Evolutionary conservation across 2,888 invertebrate genomes (phyloP), one percentile per base, ranked within the genome.

Genomic region (Palloptera scutellata): DNA sequence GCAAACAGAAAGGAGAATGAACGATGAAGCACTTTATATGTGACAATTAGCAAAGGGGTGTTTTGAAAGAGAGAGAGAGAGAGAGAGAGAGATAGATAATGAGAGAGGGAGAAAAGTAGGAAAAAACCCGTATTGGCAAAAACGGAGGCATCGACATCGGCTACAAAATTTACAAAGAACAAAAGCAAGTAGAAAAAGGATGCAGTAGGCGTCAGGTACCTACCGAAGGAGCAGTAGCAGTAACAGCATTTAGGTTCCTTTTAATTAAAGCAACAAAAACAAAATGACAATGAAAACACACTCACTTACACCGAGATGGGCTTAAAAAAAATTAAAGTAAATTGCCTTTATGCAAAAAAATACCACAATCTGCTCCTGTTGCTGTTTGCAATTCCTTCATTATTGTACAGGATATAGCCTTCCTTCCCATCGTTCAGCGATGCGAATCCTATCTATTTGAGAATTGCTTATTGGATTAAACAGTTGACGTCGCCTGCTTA

Each of bases 41-140:
- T 53, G 62, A 62, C 62, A 62, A 62, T 62, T 62, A 62, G 62
- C 30, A 12, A n/a, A 48, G 13, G 40, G 40, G 48, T 19, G 17
- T 13, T 5, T 19, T 48, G 43, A 53, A 17, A 9, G 15, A 51
- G 19, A 9, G 51, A 13, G 19, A 17, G n/a, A 41, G 13, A 13
- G 45, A 5, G 15, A n/a, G 10, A 6, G 1, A 19, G 15, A 48
- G 45, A n/a, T n/a, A n/a, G n/a, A n/a, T n/a, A n/a, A n/a, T n/a
- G n/a, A n/a, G n/a, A 12, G 12, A 15, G 1, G 15, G 15, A 48
- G 13, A 48, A 2, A n/a, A n/a, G n/a, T n/a, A n/a, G 15, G 8
- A 48, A 8, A 48, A n/a, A 48, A 48, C 2, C 48, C 2, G 8
- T 15, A 48, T 15, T n/a, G 48, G 4, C 2, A 15, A 12, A 48